A percentile compares a stretch with the other conserved stretches of the same genome.
Conservation (phyloP, 2,888 invertebrate species). For the Hofmannophila pseudospretella region DNA sequence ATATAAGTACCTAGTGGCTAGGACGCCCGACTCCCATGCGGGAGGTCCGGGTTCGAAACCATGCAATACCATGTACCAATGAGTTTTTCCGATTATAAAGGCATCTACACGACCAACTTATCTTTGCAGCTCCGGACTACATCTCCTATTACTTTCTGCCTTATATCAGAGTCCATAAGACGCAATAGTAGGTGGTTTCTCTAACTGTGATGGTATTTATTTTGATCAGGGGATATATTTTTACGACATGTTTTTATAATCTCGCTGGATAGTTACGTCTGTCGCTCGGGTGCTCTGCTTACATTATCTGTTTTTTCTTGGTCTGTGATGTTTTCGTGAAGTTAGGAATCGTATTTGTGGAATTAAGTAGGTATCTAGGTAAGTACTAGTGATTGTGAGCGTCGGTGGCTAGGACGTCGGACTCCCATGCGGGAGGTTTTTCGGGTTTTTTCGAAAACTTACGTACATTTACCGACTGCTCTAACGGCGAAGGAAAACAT, state of each 20-base stretch:
- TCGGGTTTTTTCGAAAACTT: too few species aligned
- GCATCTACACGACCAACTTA: slow-evolving; percentile 16
- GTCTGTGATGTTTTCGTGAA: not conserved
- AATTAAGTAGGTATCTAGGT: too few species aligned
- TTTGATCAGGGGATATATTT: slow-evolving; percentile 36
- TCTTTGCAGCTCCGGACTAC: slow-evolving; percentile 9
- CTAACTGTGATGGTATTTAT: slow-evolving; percentile 33
- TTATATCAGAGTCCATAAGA: slow-evolving; percentile 9
- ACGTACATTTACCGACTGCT: too few species aligned
- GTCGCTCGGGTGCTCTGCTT: slow-evolving; percentile 16
- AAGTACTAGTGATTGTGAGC: too few species aligned
- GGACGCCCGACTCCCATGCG: too few species aligned
- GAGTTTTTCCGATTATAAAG: too few species aligned
- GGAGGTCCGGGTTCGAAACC: too few species aligned
- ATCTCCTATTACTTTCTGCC: slow-evolving; percentile 14
- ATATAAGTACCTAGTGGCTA: too few species aligned
- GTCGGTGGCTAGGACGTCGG: too few species aligned
- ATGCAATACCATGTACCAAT: too few species aligned
- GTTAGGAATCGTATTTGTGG: not conserved
- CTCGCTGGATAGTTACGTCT: slow-evolving; percentile 36
- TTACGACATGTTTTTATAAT: slow-evolving; percentile 57
- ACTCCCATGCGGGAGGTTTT: too few species aligned
- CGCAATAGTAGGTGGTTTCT: not conserved
- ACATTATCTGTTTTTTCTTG: slow-evolving; percentile 15
- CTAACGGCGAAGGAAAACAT: too few species aligned